Evolutionary conservation across 1,140 invertebrate genomes (phyloP).

Genomic region (Leptestheria dahalacensis): DNA sequence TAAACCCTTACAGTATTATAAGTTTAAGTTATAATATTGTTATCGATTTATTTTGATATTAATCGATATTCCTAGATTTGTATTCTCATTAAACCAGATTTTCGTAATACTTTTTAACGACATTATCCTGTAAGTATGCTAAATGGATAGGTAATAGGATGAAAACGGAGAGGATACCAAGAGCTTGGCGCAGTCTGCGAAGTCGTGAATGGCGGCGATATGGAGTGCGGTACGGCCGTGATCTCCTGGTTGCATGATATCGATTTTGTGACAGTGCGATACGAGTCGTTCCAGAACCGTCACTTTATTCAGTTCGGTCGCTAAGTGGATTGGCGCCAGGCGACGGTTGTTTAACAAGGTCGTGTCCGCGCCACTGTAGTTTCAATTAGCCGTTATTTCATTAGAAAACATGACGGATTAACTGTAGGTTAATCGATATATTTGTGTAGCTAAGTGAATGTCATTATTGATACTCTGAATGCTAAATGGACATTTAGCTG

Average conservation of each 20-base stretch:
- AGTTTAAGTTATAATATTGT: no score
- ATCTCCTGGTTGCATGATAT: slow-evolving; percentile 55
- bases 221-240: slow-evolving; percentile 63
- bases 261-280: slow-evolving; percentile 44
- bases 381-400: slow-evolving; percentile 1
- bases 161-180: slow-evolving; percentile 39
- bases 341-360: slow-evolving; percentile 54
- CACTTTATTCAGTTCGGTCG: slow-evolving; percentile 55
- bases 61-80: no score
- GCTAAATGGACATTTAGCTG: no score
- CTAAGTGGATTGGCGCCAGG: slow-evolving; percentile 60
- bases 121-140: no score
- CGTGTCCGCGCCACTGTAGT: slow-evolving; percentile 46
- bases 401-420: no score
- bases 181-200: slow-evolving; percentile 57
- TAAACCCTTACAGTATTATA: no score
- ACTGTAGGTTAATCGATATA: no score
- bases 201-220: slow-evolving; percentile 63
- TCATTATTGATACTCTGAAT: no score
- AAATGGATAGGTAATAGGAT: neutral
- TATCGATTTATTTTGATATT: no score
- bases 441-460: no score
- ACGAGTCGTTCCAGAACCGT: slow-evolving; percentile 47
- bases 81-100: no score
- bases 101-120: no score